phyloP scores from a whole-genome alignment of 2,888 invertebrate genomes.

The Anticlea derivata region DNA sequence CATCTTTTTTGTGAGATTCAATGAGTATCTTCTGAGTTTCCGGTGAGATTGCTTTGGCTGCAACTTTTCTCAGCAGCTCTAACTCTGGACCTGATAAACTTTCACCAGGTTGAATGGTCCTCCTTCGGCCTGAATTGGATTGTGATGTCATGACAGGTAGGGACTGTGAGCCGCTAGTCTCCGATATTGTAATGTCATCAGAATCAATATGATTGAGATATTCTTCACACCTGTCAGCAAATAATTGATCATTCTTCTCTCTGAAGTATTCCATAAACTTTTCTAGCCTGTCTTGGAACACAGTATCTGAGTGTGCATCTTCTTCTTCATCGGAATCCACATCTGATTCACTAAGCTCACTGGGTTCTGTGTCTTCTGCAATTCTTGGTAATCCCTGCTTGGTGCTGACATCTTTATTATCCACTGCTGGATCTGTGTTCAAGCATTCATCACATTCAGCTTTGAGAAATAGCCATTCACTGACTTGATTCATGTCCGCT shows the following conservation, averaged over 20 bases:
- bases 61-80: constrained; percentile 84
- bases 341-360: constrained; percentile 85
- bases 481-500: constrained; percentile 88
- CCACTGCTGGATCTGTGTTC: constrained; percentile 79
- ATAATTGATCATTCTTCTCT: constrained; percentile 87
- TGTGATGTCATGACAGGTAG: constrained; percentile 77
- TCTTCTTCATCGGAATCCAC: constrained; percentile 85
- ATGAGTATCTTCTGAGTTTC: constrained; percentile 81
- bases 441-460: constrained; percentile 95
- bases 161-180: constrained; percentile 78
- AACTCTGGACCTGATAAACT: constrained; percentile 84
- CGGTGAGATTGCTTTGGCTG: constrained; percentile 80
- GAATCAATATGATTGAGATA: constrained; percentile 82
- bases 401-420: constrained; percentile 68
- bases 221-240: constrained; percentile 85
- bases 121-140: constrained; percentile 76
- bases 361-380: constrained; percentile 82
- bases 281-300: constrained; percentile 88
- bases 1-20: constrained; percentile 82
- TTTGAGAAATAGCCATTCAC: constrained; percentile 93
- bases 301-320: constrained; percentile 84
- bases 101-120: constrained; percentile 85
- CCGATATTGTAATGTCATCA: constrained; percentile 79
- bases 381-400: constrained; percentile 78
- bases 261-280: constrained; percentile 88